phyloP scores from a whole-genome alignment of 1,140 invertebrate species.

The Dinoponera quadriceps region DNA sequence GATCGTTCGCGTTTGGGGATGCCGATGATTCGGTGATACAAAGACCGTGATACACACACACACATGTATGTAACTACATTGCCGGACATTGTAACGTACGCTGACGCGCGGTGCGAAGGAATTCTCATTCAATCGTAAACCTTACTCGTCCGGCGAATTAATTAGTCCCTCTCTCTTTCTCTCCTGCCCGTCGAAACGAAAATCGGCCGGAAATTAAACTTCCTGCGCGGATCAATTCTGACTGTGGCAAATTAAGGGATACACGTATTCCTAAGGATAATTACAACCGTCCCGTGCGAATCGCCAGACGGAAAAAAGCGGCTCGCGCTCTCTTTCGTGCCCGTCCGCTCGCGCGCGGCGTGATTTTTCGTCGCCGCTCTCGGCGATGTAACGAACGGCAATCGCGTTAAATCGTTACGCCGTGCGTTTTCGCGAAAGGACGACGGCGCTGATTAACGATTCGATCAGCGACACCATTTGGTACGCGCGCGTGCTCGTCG shows the following conservation, averaged over 20 bases:
- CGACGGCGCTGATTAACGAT: conserved; percentile 58
- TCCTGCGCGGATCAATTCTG: conserved; percentile 37
- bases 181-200: conserved; percentile 12
- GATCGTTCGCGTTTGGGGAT: neutral
- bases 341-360: conserved; percentile 8
- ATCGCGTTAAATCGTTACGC: conserved; percentile 61
- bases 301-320: conserved; percentile 35
- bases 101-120: neutral
- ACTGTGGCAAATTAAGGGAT: conserved; percentile 32
- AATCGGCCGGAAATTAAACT: conserved; percentile 53
- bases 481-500: neutral
- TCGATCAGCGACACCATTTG: conserved; percentile 60
- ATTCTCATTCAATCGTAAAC: conserved; percentile 18
- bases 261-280: conserved; percentile 23
- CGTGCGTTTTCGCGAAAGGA: conserved; percentile 55
- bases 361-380: conserved; percentile 53
- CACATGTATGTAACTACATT: neutral
- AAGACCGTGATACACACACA: no score
- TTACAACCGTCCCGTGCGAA: conserved; percentile 17
- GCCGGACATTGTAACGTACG: neutral
- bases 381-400: conserved; percentile 52
- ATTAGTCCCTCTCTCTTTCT: neutral
- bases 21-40: no score
- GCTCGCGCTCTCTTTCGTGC: conserved; percentile 14
- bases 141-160: conserved; percentile 38